These are phyloP conservation scores for Pantherophis vulpinus DNA, from an alignment of 2,797 vertebrate species.

Conservation along the genomic window DNA sequence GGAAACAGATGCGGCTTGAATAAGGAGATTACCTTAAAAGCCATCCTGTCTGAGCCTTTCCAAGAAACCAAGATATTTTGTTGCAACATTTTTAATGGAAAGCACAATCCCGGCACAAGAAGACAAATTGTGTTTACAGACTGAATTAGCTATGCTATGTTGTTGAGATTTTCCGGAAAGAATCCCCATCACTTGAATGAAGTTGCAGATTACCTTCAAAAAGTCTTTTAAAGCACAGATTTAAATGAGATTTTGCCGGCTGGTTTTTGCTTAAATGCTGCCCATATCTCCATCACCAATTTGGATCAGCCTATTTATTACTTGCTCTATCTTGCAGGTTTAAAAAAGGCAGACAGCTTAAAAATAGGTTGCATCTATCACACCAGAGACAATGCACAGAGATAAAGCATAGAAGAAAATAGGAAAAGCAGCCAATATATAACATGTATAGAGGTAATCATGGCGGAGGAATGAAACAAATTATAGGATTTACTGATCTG, in stretches of 20 bases:
- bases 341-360: neutral
- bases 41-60: neutral
- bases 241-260: neutral
- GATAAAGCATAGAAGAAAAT: neutral
- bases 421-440: neutral
- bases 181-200: neutral
- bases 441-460: neutral
- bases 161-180: neutral
- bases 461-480: neutral
- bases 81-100: neutral
- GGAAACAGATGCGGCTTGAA: neutral
- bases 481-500: neutral
- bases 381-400: neutral
- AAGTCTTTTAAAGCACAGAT: neutral
- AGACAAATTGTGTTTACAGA: neutral
- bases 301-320: neutral
- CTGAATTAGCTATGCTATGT: neutral
- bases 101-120: neutral
- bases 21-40: neutral
- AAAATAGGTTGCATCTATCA: neutral
- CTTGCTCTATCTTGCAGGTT: neutral
- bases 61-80: neutral
- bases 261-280: neutral
- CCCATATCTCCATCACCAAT: neutral
- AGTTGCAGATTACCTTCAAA: neutral